Percentiles rank a stretch among this genome's conserved stretches.
These are phyloP conservation scores for Actinia tenebrosa DNA, from an alignment of 64 coral and sea anemone genomes.

Conservation along the genomic window DNA sequence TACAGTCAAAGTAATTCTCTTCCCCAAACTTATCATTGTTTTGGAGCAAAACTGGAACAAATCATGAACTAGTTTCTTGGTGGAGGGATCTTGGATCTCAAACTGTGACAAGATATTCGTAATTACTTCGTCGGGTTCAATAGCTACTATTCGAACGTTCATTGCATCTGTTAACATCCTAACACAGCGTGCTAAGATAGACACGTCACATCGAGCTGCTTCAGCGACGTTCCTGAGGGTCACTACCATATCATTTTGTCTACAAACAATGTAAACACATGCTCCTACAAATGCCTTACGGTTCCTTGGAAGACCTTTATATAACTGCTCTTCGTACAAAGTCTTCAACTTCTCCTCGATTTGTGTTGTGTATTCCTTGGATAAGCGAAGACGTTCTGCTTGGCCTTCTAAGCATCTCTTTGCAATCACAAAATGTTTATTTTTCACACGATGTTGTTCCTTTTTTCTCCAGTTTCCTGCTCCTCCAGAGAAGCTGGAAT, in stretches of 20 bases:
- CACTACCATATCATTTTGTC: conserved; percentile 3
- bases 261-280: conserved; percentile 3
- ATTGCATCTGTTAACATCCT: neutral
- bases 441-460: neutral
- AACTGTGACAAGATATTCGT: neutral
- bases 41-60: neutral
- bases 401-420: neutral
- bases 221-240: neutral
- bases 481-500: neutral
- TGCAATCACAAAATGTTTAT: neutral
- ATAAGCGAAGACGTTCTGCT: neutral
- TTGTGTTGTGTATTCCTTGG: neutral
- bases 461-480: neutral
- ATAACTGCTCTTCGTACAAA: neutral
- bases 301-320: neutral
- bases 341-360: neutral
- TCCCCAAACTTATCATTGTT: neutral
- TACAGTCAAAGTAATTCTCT: neutral
- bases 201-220: neutral
- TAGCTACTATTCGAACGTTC: neutral
- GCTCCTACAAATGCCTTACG: neutral
- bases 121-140: neutral
- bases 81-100: neutral
- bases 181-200: neutral
- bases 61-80: neutral